These are phyloP conservation scores for Diabrotica virgifera DNA, from an alignment of 1,140 invertebrate genomes.

Conservation along the genomic window DNA sequence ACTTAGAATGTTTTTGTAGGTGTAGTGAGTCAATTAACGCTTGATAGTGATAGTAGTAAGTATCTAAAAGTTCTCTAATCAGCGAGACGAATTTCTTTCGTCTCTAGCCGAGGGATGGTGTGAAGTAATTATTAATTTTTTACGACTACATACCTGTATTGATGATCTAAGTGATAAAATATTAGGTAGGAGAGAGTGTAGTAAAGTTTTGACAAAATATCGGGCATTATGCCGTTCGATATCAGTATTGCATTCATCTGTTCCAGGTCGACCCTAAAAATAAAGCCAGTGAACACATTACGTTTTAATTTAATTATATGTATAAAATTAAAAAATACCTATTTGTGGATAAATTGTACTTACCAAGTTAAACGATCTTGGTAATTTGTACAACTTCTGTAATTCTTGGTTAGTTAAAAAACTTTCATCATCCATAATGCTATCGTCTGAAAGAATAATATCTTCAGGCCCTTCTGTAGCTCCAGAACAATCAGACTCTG, in stretches of 20 bases:
- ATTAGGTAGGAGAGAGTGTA: conserved; percentile 67
- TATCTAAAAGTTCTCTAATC: no score
- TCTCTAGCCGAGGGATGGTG: no score
- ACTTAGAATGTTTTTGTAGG: no score
- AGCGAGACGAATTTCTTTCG: no score
- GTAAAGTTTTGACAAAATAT: conserved; percentile 71
- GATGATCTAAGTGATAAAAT: conserved; percentile 69
- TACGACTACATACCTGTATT: conserved; percentile 61
- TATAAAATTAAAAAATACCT: conserved; percentile 8
- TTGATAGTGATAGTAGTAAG: no score
- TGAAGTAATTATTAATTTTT: no score
- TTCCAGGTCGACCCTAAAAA: conserved; percentile 52
- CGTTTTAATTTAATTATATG: no score
- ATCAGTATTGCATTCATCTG: conserved; percentile 69
- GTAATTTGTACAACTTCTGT: conserved; percentile 61
- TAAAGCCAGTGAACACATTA: conserved; percentile 8
- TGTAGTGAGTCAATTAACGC: no score
- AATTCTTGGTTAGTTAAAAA: conserved; percentile 54
- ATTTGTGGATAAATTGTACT: conserved; percentile 32
- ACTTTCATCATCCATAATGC: conserved; percentile 52
- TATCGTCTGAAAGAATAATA: conserved; percentile 53
- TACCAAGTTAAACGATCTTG: conserved; percentile 58
- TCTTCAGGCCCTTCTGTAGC: conserved; percentile 70
- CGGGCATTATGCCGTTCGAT: conserved; percentile 75
- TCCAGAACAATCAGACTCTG: conserved; percentile 63